Evolutionary conservation across 2,797 vertebrate genomes (phyloP).

Genomic region (Semotilus atromaculatus): DNA sequence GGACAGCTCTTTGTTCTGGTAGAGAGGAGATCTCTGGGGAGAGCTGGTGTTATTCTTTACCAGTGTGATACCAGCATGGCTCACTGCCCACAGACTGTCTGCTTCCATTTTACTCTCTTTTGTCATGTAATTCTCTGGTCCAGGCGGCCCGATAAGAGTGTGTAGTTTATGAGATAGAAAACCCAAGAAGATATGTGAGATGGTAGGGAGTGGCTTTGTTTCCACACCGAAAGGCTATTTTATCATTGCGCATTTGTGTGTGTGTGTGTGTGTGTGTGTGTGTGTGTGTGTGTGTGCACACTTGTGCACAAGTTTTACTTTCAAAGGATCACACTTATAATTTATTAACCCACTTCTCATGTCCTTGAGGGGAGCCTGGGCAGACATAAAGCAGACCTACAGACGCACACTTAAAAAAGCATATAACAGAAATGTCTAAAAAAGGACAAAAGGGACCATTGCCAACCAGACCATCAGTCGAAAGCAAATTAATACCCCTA

Average conservation of each 20-base stretch:
- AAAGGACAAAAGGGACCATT: conserved; percentile 30
- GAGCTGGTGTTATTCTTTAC: conserved; percentile 43
- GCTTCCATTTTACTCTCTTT: conserved; percentile 60
- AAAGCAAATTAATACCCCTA: conserved; percentile 43
- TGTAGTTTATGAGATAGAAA: conserved; percentile 65
- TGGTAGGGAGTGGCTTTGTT: conserved; percentile 59
- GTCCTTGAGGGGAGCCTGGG: conserved; percentile 23
- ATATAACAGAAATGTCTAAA: conserved; percentile 28
- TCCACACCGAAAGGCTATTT: conserved; percentile 16
- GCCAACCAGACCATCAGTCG: conserved; percentile 16
- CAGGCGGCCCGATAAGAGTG: conserved; percentile 45
- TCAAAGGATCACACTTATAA: conserved; percentile 36
- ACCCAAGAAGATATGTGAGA: conserved; percentile 12
- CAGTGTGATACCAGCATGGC: conserved; percentile 40
- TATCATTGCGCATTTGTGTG: background rate
- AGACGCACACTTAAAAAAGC: conserved; percentile 39
- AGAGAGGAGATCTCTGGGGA: conserved; percentile 35
- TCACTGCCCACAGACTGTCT: conserved; percentile 56
- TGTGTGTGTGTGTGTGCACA: background rate
- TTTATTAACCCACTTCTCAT: conserved; percentile 53
- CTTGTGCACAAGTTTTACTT: conserved; percentile 21
- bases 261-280: background rate
- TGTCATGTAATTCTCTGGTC: conserved; percentile 64
- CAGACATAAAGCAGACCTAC: conserved; percentile 49
- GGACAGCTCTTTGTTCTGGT: conserved; percentile 50